These are phyloP conservation scores for Rostratula benghalensis DNA, from an alignment of 2,113 vertebrate genomes.

Conservation along the genomic window DNA sequence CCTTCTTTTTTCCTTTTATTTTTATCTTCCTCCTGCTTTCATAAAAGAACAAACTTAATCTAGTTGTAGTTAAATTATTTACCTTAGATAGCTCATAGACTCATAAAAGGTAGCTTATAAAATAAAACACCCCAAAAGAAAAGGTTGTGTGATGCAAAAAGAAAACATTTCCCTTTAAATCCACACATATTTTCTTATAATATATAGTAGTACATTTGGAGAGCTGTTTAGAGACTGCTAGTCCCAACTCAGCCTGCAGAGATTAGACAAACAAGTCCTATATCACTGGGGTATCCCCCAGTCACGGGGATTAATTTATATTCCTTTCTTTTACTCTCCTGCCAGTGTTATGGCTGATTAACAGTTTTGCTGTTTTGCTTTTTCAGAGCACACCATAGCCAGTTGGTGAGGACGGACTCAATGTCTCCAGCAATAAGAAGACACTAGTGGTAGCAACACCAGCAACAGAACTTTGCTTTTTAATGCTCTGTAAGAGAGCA, in stretches of 20 bases:
- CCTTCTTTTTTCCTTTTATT: background rate
- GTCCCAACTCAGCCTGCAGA: background rate
- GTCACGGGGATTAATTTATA: background rate
- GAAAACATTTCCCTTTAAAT: background rate
- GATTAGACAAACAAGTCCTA: background rate
- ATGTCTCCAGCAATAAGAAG: background rate
- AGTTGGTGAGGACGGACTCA: background rate
- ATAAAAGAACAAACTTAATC: background rate
- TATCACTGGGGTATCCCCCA: background rate
- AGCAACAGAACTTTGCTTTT: background rate
- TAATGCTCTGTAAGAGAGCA: background rate
- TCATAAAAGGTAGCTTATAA: background rate
- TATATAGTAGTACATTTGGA: background rate
- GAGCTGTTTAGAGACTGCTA: background rate
- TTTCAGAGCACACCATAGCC: background rate
- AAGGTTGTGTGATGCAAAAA: background rate
- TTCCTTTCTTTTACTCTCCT: background rate
- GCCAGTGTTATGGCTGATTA: background rate
- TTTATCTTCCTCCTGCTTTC: background rate
- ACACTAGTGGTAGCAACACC: background rate
- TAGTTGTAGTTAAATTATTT: background rate
- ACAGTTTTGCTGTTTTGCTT: background rate
- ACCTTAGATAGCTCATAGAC: background rate
- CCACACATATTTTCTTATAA: background rate
- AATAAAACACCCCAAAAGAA: background rate